Conservation (phyloP, 2,113 vertebrate species). For the Amphiprion percula region DNA sequence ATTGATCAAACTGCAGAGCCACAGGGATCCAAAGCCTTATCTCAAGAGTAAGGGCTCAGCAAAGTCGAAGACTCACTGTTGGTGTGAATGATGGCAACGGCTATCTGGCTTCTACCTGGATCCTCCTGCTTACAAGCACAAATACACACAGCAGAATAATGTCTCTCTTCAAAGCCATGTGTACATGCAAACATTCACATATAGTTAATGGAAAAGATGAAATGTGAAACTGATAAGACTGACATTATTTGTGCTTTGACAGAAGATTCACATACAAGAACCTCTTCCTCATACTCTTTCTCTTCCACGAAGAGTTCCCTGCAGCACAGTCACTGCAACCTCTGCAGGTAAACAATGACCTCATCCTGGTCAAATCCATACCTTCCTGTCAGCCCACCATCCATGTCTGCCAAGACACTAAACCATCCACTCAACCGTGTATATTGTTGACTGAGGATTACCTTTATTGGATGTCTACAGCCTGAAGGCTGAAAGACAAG, state of each 20-base stretch:
- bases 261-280: conserved; percentile 22
- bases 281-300: neutral
- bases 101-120: conserved; percentile 56
- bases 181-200: conserved; percentile 8
- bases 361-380: conserved; percentile 72
- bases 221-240: conserved; percentile 35
- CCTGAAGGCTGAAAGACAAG: conserved; percentile 70
- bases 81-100: conserved; percentile 71
- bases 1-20: conserved; percentile 79
- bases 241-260: conserved; percentile 4
- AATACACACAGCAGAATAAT: conserved; percentile 17
- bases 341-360: conserved; percentile 73
- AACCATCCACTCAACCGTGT: conserved; percentile 51
- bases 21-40: conserved; percentile 76
- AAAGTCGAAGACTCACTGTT: conserved; percentile 66
- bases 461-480: conserved; percentile 72
- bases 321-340: conserved; percentile 52
- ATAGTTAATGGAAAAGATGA: neutral
- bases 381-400: conserved; percentile 67
- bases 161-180: conserved; percentile 13
- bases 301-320: conserved; percentile 38
- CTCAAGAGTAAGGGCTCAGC: conserved; percentile 74
- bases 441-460: conserved; percentile 56
- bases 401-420: conserved; percentile 70
- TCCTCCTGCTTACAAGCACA: conserved; percentile 44